phyloP scores from a whole-genome alignment of 2,113 vertebrate genomes.

The Odobenus rosmarus region DNA sequence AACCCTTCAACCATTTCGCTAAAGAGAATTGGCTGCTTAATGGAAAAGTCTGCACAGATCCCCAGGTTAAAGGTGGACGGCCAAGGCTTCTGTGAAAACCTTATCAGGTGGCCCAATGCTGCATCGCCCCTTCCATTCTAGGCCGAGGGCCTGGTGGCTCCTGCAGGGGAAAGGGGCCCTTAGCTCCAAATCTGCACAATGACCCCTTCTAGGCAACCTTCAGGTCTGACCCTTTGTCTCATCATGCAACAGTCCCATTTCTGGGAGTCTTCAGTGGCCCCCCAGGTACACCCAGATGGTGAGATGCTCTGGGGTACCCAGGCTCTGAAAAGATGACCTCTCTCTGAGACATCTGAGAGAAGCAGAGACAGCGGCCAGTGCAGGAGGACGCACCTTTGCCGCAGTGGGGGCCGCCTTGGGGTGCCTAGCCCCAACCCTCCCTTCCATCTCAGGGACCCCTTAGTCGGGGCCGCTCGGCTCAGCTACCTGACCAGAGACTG shows the following conservation, averaged over 20 bases:
- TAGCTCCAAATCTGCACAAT: background rate
- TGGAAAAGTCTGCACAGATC: background rate
- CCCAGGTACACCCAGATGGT: background rate
- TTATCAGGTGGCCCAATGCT: background rate
- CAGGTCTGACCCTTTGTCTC: background rate
- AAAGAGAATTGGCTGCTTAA: background rate
- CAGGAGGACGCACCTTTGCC: background rate
- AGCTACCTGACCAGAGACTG: background rate
- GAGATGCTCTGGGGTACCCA: background rate
- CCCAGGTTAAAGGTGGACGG: background rate
- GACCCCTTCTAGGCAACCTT: background rate
- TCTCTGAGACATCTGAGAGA: background rate
- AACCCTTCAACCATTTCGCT: no score
- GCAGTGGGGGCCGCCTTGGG: accelerated
- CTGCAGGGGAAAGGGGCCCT: background rate
- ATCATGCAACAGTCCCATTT: background rate
- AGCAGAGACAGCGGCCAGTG: background rate
- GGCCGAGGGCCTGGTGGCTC: background rate
- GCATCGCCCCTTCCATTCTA: background rate
- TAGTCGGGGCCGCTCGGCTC: background rate
- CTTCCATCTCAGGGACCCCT: background rate
- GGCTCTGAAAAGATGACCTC: background rate
- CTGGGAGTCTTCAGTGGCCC: background rate
- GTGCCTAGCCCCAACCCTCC: background rate
- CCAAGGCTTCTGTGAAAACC: background rate